Percentiles rank a stretch among this genome's conserved stretches.
These are phyloP conservation scores for Panonychus citri DNA, from an alignment of 1,140 invertebrate genomes.

Conservation along the genomic window DNA sequence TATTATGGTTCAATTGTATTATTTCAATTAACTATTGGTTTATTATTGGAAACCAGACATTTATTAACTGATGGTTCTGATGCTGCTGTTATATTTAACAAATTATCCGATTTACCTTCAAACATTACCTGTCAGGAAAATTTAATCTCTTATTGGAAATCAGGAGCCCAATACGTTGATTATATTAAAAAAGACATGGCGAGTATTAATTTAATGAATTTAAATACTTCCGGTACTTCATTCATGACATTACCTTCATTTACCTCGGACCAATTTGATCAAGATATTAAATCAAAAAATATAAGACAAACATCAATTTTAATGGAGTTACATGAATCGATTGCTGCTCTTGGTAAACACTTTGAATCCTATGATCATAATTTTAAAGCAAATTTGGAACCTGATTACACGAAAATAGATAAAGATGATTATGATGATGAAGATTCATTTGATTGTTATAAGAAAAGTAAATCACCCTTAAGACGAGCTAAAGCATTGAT, in stretches of 20 bases:
- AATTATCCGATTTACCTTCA: conserved; percentile 75
- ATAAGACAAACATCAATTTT: conserved; percentile 85
- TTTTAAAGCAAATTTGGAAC: conserved; percentile 14
- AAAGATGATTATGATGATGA: conserved; percentile 4
- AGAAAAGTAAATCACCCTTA: conserved; percentile 28
- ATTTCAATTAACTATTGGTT: conserved; percentile 84
- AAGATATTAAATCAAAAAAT: conserved; percentile 80
- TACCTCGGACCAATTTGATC: conserved; percentile 18
- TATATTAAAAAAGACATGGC: not conserved
- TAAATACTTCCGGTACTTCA: not conserved
- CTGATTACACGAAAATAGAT: conserved; percentile 3
- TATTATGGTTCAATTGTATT: conserved; percentile 71
- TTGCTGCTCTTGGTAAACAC: conserved; percentile 31
- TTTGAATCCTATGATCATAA: conserved; percentile 23
- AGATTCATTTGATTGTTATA: conserved; percentile 11
- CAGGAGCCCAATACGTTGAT: not conserved
- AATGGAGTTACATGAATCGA: conserved; percentile 87
- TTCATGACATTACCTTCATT: not conserved
- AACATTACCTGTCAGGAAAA: conserved; percentile 71
- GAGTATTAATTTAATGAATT: not conserved
- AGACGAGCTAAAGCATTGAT: conserved; percentile 71
- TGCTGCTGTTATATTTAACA: conserved; percentile 91
- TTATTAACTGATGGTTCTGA: conserved; percentile 86
- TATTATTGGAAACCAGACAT: conserved; percentile 74
- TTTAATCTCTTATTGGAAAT: conserved; percentile 25